Base-by-base conservation (phyloP, 1,140 invertebrate species). In the Trigoniulus corallinus region DNA sequence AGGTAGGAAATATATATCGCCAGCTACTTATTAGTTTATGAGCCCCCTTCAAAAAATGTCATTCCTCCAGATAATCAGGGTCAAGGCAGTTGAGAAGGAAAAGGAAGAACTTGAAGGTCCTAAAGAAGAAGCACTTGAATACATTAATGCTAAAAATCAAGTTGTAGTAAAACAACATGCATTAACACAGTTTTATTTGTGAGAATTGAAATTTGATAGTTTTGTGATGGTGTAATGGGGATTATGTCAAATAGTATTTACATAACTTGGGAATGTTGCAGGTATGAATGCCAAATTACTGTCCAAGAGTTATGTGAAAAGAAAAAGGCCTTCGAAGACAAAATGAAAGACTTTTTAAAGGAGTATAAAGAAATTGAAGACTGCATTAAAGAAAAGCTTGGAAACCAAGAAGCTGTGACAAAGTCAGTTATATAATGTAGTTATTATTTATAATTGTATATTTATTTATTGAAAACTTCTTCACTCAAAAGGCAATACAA, bases 41-140 rank as follows among this genome's bases (percentile, higher is more conserved):
- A 34, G 15, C 7, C 29, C 21, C 7, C 21, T 4, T 20, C 7
- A 44, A 4, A 21, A 44, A 44, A 7, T 21, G 7, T 7, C 18
- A 7, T 7, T 44, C 21, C 18, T 44, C 42, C 21, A 69, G 66
- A 66, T 93, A 29, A 89, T 91, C 65, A 73, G 91, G 57, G 77
- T 94, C 0, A 83, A 87, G 60, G 67, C 91, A 22, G 85, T 89
- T 1, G 84, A 96, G 67, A 85, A 84, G 56, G 92, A 97, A 63
- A 85, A 89, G 64, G 77, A 83, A 52, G 79, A 81, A 51, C 65
- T 98, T 41, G 79, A 88, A 60, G 81, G 77, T 53, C 84, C 88
- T 0, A 92, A 85, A 74, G 78, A 86, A 59, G 82, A 89, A 58
- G 89, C 91, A 0, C 71, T 95, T 0, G 75, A 80, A 46, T 88